Evolutionary conservation across 2,888 invertebrate genomes (phyloP).

Genomic region (Pyralis farinalis): DNA sequence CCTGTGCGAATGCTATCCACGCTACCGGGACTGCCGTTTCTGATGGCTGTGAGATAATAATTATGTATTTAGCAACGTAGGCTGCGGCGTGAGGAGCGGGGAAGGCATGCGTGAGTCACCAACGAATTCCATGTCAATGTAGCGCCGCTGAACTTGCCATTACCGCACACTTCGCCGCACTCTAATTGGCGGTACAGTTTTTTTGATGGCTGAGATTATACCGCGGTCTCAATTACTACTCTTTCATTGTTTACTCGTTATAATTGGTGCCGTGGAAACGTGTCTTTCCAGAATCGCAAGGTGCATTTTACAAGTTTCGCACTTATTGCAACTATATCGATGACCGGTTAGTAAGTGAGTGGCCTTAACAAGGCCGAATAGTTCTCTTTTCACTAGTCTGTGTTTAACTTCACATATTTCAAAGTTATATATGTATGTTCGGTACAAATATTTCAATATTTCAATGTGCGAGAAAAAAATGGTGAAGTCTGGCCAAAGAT

Average conservation of each 20-base stretch:
- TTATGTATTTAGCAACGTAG: constrained; percentile 11
- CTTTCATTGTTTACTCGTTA: constrained; percentile 30
- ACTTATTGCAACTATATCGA: background rate
- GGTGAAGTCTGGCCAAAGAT: too few species aligned
- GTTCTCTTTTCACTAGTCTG: too few species aligned
- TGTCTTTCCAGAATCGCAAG: too few species aligned
- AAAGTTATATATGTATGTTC: too few species aligned
- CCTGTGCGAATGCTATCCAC: constrained; percentile 64
- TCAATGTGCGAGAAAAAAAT: too few species aligned
- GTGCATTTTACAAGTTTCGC: too few species aligned
- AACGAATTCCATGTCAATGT: constrained; percentile 41
- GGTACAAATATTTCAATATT: too few species aligned
- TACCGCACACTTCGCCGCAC: constrained; percentile 45
- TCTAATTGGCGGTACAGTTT: constrained; percentile 58
- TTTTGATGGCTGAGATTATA: constrained; percentile 42
- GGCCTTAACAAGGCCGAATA: background rate
- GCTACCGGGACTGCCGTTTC: constrained; percentile 21
- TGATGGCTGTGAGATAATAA: constrained; percentile 39
- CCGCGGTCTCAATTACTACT: constrained; percentile 36
- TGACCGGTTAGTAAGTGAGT: background rate
- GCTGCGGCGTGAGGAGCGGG: constrained; percentile 6
- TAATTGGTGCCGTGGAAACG: background rate
- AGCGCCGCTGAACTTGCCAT: constrained; percentile 47
- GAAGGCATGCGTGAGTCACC: constrained; percentile 32
- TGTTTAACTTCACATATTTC: too few species aligned